Evolutionary conservation across 2,113 vertebrate genomes (phyloP).

Genomic region (Nesoenas mayeri): DNA sequence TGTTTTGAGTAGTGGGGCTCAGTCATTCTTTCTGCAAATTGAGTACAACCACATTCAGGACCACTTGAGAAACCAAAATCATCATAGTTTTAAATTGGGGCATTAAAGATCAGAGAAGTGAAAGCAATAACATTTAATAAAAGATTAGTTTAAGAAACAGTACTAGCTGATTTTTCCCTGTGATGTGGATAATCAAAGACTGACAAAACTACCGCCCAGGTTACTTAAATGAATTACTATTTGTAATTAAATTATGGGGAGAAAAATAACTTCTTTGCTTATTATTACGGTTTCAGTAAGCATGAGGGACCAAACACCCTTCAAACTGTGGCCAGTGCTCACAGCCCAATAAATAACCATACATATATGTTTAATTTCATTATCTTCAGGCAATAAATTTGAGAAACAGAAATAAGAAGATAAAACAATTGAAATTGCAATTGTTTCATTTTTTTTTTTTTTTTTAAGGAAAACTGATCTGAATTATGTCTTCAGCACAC

Average conservation of each 20-base stretch:
- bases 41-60: not conserved
- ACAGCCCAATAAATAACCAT: slow-evolving; percentile 63
- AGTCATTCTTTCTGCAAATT: not conserved
- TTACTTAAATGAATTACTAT: not conserved
- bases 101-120: not conserved
- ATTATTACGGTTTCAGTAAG: slow-evolving; percentile 80
- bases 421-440: not conserved
- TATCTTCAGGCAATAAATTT: not conserved
- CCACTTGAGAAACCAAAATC: not conserved
- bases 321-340: slow-evolving; percentile 67
- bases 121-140: not conserved
- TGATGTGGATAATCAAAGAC: not conserved
- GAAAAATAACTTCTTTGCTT: not conserved
- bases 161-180: not conserved
- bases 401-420: not conserved
- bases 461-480: not conserved
- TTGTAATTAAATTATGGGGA: not conserved
- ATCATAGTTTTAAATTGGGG: not conserved
- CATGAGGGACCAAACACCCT: slow-evolving; percentile 75
- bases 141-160: not conserved
- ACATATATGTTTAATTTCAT: not conserved
- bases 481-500: not conserved
- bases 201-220: not conserved
- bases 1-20: not conserved
- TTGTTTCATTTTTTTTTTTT: not conserved